These are phyloP conservation scores for Tenthredo livida DNA, from an alignment of 2,888 invertebrate genomes.

Conservation along the genomic window DNA sequence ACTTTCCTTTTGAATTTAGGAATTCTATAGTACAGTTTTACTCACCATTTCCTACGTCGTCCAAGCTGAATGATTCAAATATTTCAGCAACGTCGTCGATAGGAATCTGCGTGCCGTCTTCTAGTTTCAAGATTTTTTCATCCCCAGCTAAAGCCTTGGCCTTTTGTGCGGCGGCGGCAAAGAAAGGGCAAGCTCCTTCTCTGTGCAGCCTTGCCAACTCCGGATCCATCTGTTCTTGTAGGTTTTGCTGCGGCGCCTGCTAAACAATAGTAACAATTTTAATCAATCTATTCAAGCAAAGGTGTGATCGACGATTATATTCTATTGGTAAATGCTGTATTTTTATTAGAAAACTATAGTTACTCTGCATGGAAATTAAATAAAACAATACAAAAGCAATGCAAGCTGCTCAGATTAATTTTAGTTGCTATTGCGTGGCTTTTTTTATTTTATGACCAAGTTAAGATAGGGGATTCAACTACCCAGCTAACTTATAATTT, in stretches of 20 bases:
- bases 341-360: not conserved
- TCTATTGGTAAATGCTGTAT: not conserved
- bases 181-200: conserved; percentile 71
- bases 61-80: conserved; percentile 80
- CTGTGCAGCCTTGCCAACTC: conserved; percentile 70
- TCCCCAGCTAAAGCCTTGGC: conserved; percentile 67
- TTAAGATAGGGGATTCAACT: not conserved
- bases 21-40: conserved; percentile 36
- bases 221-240: conserved; percentile 67
- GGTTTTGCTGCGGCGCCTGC: conserved; percentile 66
- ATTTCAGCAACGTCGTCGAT: conserved; percentile 76
- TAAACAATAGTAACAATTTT: conserved; percentile 51
- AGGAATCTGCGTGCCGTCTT: conserved; percentile 75
- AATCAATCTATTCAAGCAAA: not conserved
- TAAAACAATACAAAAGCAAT: conserved; percentile 23
- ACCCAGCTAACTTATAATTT: not conserved
- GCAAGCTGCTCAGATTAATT: conserved; percentile 42
- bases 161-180: conserved; percentile 69
- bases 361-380: not conserved
- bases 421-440: conserved; percentile 43
- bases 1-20: not conserved
- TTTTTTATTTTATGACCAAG: not conserved
- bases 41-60: conserved; percentile 79
- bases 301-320: not conserved
- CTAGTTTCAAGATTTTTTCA: conserved; percentile 69